These are phyloP conservation scores for Limnephilus auricula DNA, from an alignment of 2,888 invertebrate species.

Conservation along the genomic window DNA sequence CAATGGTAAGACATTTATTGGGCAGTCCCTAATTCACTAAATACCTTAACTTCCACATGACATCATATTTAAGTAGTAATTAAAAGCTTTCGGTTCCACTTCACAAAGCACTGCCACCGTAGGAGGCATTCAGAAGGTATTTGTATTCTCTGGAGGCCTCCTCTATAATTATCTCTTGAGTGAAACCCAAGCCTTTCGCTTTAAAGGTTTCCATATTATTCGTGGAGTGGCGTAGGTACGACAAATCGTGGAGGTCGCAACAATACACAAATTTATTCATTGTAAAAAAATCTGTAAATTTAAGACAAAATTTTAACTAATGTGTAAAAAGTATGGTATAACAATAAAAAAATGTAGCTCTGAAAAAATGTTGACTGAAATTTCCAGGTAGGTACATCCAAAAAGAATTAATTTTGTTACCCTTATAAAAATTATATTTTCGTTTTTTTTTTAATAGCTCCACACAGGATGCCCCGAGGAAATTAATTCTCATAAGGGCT, in stretches of 20 bases:
- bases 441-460: no score
- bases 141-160: not conserved
- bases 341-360: no score
- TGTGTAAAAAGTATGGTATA: no score
- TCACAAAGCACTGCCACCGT: not conserved
- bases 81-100: slow-evolving; percentile 27
- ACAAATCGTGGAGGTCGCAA: not conserved
- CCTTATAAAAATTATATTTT: no score
- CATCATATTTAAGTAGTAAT: slow-evolving; percentile 45
- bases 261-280: not conserved
- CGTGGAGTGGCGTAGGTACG: not conserved
- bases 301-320: not conserved
- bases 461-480: no score
- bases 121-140: not conserved
- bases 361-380: no score
- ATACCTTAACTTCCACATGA: slow-evolving; percentile 35
- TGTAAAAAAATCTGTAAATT: not conserved
- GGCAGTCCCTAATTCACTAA: slow-evolving; percentile 8
- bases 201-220: not conserved
- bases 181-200: not conserved
- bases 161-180: not conserved
- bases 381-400: no score
- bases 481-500: no score
- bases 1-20: slow-evolving; percentile 6
- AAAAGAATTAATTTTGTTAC: no score